Conservation (phyloP, 2,113 vertebrate species). For the Camelus dromedarius region DNA sequence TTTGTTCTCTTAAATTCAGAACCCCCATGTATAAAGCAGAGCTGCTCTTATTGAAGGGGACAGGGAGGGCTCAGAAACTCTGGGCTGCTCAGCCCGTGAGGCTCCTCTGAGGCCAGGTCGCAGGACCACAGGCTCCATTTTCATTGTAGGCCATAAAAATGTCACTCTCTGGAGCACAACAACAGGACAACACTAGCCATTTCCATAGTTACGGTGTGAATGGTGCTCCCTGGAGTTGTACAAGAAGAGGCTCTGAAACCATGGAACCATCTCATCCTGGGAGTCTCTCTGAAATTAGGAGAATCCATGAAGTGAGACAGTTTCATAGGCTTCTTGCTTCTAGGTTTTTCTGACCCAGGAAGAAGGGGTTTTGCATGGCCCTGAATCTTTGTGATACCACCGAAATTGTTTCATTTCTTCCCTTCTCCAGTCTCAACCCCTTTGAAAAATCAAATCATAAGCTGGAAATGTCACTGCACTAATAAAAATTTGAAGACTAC, state of each 20-base stretch:
- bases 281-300: not conserved
- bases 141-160: not conserved
- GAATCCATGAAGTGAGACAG: not conserved
- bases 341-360: not conserved
- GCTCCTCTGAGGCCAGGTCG: not conserved
- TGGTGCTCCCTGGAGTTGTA: not conserved
- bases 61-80: not conserved
- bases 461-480: not conserved
- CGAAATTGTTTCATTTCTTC: not conserved
- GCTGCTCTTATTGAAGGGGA: not conserved
- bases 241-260: not conserved
- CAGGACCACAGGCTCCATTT: too few species aligned
- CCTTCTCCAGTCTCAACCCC: not conserved
- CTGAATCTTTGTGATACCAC: not conserved
- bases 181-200: not conserved
- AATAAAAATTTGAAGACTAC: not conserved
- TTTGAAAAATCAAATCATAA: conserved; percentile 40
- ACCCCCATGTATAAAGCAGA: not conserved
- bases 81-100: not conserved
- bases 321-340: not conserved
- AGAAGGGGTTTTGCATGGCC: not conserved
- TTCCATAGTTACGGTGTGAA: not conserved
- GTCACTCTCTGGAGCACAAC: not conserved
- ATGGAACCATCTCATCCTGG: not conserved
- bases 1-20: not conserved